phyloP scores from a whole-genome alignment of 2,888 invertebrate species.

The Oasisia sp. region DNA sequence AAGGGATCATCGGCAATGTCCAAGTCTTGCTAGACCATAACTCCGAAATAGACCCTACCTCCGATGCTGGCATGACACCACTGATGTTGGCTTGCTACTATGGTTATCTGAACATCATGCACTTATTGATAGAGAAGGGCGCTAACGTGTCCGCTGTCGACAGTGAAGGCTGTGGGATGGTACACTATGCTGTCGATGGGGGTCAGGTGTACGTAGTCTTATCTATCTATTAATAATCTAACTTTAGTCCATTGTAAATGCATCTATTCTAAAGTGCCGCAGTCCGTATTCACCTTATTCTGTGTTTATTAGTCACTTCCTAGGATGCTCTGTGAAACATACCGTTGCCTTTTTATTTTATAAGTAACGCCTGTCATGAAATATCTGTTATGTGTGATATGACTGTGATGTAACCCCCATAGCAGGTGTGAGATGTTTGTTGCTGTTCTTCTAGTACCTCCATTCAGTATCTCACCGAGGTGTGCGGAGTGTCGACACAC shows the following conservation, averaged over 20 bases:
- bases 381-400: too few relatives aligned
- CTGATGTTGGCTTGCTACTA: slow-evolving; percentile 60
- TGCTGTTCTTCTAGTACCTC: slow-evolving; percentile 43
- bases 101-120: slow-evolving; percentile 50
- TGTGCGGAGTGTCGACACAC: slow-evolving; percentile 44
- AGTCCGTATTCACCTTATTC: too few relatives aligned
- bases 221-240: not conserved
- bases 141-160: slow-evolving; percentile 52
- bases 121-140: slow-evolving; percentile 51
- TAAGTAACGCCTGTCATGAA: not conserved
- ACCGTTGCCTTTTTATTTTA: not conserved
- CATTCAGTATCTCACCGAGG: slow-evolving; percentile 52
- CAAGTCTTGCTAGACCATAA: slow-evolving; percentile 52
- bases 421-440: not conserved
- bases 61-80: slow-evolving; percentile 59
- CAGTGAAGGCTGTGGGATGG: slow-evolving; percentile 49
- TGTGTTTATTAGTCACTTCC: too few relatives aligned
- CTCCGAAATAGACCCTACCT: slow-evolving; percentile 56
- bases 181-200: slow-evolving; percentile 60
- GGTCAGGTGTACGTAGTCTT: slow-evolving; percentile 58
- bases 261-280: too few relatives aligned
- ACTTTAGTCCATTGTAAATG: not conserved
- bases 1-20: slow-evolving; percentile 51
- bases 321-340: too few relatives aligned
- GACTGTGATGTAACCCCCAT: too few relatives aligned